Evolutionary conservation across 2,888 invertebrate species (phyloP).

Genomic region (Rhyacophila evoluta): DNA sequence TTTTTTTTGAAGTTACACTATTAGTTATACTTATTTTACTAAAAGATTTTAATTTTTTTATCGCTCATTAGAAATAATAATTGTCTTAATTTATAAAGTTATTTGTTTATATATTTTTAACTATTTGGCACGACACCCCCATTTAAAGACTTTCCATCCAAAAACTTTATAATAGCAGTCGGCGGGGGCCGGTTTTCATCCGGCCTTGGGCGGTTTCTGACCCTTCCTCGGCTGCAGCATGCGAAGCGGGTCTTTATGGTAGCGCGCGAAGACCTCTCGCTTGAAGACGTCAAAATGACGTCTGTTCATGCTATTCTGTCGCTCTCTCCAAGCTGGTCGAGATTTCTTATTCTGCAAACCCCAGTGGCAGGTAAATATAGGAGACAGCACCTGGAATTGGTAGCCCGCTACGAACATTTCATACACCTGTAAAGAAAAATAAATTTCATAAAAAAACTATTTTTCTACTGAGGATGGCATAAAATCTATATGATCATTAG

Average conservation of each 20-base stretch:
- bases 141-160: slow-evolving; percentile 52
- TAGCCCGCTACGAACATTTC: slow-evolving; percentile 93
- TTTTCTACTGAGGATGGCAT: too few relatives aligned
- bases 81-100: neutral
- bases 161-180: slow-evolving; percentile 53
- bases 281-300: slow-evolving; percentile 87
- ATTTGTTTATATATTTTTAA: neutral
- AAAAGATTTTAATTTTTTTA: too few relatives aligned
- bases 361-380: slow-evolving; percentile 92
- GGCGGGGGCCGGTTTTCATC: slow-evolving; percentile 53
- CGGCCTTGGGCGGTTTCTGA: slow-evolving; percentile 60
- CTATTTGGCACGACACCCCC: slow-evolving; percentile 46
- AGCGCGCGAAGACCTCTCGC: slow-evolving; percentile 82
- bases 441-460: too few relatives aligned
- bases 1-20: too few relatives aligned
- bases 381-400: slow-evolving; percentile 88
- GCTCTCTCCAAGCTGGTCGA: slow-evolving; percentile 87
- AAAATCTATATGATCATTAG: too few relatives aligned
- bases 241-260: slow-evolving; percentile 76
- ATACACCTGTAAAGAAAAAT: slow-evolving; percentile 77
- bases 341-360: slow-evolving; percentile 84
- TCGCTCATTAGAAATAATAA: too few relatives aligned
- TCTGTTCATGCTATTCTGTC: slow-evolving; percentile 85
- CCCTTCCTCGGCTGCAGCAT: slow-evolving; percentile 65
- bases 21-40: too few relatives aligned